Evolutionary conservation across 2,888 invertebrate genomes (phyloP).

Genomic region (Tetropium fuscum): DNA sequence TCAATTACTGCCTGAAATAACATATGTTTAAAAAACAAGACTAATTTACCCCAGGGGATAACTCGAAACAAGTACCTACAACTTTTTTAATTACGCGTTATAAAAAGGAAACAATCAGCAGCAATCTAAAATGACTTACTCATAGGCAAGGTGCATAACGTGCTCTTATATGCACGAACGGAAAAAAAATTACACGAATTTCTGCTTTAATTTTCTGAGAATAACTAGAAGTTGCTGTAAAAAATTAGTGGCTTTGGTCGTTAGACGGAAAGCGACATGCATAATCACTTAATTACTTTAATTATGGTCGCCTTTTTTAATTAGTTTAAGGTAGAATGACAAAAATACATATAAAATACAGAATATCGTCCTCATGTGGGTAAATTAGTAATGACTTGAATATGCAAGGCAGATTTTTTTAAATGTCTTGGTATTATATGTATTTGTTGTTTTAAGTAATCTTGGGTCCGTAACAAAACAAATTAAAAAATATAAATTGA

Average conservation of each 20-base stretch:
- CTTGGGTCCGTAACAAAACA: no score
- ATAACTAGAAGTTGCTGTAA: background rate
- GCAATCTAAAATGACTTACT: constrained; percentile 24
- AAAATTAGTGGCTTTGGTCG: constrained; percentile 10
- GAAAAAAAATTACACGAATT: constrained; percentile 29
- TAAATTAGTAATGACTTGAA: background rate
- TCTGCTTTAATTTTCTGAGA: constrained; percentile 7
- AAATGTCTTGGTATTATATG: no score
- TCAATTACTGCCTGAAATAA: constrained; percentile 36
- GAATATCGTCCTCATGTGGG: no score
- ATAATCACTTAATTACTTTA: constrained; percentile 7
- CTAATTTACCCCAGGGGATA: constrained; percentile 28
- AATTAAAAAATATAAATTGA: no score
- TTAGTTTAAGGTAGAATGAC: no score
- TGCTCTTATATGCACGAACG: constrained; percentile 33
- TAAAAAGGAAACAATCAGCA: constrained; percentile 34
- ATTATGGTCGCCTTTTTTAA: background rate
- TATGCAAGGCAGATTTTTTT: no score
- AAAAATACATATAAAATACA: no score
- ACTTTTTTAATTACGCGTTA: constrained; percentile 34
- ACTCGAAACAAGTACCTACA: constrained; percentile 24
- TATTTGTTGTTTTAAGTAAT: no score
- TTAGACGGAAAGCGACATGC: background rate
- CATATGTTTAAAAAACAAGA: constrained; percentile 30
- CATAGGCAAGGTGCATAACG: constrained; percentile 35